A percentile compares a stretch with the other conserved stretches of the same genome.
These are phyloP conservation scores for Lochmaea crataegi DNA, from an alignment of 2,888 invertebrate genomes.

Conservation along the genomic window DNA sequence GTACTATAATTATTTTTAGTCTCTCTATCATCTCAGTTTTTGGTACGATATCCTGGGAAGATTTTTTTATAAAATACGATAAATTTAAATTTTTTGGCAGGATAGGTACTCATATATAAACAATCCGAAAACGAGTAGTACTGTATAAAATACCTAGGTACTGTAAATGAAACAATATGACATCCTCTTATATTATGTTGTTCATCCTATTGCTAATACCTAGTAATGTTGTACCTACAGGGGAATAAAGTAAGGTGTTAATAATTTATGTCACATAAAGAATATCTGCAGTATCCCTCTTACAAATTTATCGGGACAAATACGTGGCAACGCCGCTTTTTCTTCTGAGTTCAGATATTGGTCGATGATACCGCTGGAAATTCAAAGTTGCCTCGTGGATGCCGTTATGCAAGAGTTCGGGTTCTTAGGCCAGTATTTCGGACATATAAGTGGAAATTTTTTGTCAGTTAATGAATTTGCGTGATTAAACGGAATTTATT, in stretches of 20 bases:
- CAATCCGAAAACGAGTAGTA: too few species aligned
- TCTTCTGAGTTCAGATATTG: conserved; percentile 7
- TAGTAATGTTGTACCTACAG: background rate
- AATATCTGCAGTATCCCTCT: background rate
- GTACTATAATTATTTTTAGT: too few species aligned
- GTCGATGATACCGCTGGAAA: conserved; percentile 10
- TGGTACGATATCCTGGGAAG: too few species aligned
- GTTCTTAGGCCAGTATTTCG: background rate
- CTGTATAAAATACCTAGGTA: too few species aligned
- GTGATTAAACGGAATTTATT: too few species aligned
- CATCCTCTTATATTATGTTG: too few species aligned
- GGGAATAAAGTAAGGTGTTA: background rate
- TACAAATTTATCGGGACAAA: background rate
- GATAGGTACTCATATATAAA: too few species aligned
- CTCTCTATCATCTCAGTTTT: too few species aligned
- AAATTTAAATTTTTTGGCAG: too few species aligned
- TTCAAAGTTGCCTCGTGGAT: conserved; percentile 6
- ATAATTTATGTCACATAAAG: background rate
- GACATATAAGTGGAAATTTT: background rate
- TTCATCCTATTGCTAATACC: too few species aligned
- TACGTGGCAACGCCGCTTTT: conserved; percentile 9
- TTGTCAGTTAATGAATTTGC: background rate
- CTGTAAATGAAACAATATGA: too few species aligned
- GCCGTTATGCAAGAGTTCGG: conserved; percentile 11
- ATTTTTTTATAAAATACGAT: too few species aligned